Evolutionary conservation across 2,888 invertebrate genomes (phyloP).

Genomic region (Tipula unca): DNA sequence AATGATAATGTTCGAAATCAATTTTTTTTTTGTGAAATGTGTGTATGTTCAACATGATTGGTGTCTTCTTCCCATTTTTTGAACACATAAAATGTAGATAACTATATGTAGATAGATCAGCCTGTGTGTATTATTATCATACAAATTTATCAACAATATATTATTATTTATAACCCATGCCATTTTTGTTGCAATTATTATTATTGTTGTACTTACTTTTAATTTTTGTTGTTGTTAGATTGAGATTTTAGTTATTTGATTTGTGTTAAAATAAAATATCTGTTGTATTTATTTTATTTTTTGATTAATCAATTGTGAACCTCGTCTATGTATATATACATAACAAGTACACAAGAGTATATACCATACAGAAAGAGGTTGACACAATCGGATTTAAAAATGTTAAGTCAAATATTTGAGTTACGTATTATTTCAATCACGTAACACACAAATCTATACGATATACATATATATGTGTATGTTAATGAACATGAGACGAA

Average conservation of each 20-base stretch:
- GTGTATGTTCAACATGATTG: not conserved
- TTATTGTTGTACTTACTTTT: not conserved
- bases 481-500: not conserved
- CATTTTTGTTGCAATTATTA: not conserved
- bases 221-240: not conserved
- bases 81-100: not conserved
- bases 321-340: not conserved
- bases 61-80: not conserved
- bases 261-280: not conserved
- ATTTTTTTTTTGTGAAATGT: not conserved
- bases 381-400: not conserved
- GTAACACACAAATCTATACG: not conserved
- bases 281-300: not conserved
- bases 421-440: slow-evolving; percentile 8
- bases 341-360: not conserved
- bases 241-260: not conserved
- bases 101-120: not conserved
- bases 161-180: not conserved
- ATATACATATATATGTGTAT: not conserved
- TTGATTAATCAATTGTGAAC: not conserved
- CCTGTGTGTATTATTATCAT: not conserved
- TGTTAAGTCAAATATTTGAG: not conserved
- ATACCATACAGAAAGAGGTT: not conserved
- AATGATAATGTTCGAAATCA: not conserved
- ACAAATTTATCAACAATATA: not conserved